A percentile compares a stretch with the other conserved stretches of the same genome.
Evolutionary conservation across 2,797 vertebrate species (phyloP).

Genomic region (Avahi laniger): DNA sequence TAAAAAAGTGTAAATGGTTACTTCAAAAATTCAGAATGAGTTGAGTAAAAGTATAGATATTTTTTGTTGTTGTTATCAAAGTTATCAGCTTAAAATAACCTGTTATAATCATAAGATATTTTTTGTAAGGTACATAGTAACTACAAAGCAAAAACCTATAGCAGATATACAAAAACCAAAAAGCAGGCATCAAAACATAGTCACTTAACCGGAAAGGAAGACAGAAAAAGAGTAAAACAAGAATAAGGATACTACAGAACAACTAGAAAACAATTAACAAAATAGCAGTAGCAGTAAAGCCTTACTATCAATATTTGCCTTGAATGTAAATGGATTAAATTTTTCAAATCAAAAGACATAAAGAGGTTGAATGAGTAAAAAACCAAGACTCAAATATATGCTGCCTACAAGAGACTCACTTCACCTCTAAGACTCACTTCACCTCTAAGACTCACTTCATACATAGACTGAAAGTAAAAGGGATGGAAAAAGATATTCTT

Average conservation of each 20-base stretch:
- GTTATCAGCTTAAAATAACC: not conserved
- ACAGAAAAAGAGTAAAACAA: not conserved
- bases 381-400: not conserved
- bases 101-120: not conserved
- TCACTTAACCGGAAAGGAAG: not conserved
- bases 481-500: too few relatives aligned
- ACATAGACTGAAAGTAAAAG: too few relatives aligned
- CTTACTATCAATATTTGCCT: not conserved
- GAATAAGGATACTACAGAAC: not conserved
- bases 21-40: not conserved
- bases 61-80: not conserved
- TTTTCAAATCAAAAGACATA: not conserved
- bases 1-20: not conserved
- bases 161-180: not conserved
- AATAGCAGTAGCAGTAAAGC: not conserved
- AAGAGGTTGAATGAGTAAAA: not conserved
- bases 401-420: too few relatives aligned
- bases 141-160: not conserved
- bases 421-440: too few relatives aligned
- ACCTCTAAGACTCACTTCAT: too few relatives aligned
- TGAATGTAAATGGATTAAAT: not conserved
- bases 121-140: not conserved
- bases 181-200: not conserved
- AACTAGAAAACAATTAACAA: not conserved
- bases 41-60: not conserved